These are phyloP conservation scores for Berghia stephanieae DNA, from an alignment of 1,140 invertebrate genomes.

Conservation along the genomic window DNA sequence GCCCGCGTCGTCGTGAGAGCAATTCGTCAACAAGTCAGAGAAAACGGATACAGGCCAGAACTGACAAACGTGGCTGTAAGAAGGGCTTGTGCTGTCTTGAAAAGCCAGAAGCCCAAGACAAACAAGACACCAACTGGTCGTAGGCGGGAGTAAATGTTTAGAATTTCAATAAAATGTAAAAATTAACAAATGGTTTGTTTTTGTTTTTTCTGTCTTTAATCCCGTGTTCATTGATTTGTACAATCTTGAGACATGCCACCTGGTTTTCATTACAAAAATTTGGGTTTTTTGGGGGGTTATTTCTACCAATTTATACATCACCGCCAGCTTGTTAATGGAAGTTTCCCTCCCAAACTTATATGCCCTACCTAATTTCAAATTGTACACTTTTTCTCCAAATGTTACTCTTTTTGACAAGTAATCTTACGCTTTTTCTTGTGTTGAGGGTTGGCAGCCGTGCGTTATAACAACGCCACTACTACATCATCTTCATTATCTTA, in stretches of 20 bases:
- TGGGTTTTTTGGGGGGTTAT: not conserved
- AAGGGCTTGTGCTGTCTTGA: constrained; percentile 87
- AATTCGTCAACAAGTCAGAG: constrained; percentile 80
- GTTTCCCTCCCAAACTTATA: too few relatives aligned
- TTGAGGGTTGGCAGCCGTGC: too few relatives aligned
- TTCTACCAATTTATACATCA: not conserved
- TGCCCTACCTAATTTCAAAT: too few relatives aligned
- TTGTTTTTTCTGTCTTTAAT: not conserved
- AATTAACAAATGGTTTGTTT: not conserved
- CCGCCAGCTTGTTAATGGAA: not conserved
- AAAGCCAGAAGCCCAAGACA: constrained; percentile 85
- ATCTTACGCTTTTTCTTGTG: too few relatives aligned
- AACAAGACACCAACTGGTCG: constrained; percentile 76
- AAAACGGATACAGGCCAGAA: constrained; percentile 87
- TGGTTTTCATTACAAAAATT: too few relatives aligned
- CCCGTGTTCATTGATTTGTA: not conserved
- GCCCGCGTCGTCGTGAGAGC: constrained; percentile 84
- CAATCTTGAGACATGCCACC: too few relatives aligned
- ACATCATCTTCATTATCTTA: too few relatives aligned
- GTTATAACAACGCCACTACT: too few relatives aligned
- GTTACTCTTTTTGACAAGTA: too few relatives aligned
- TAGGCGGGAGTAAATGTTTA: constrained; percentile 67
- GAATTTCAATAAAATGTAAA: not conserved
- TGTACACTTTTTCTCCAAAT: too few relatives aligned
- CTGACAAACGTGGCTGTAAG: constrained; percentile 88